These are phyloP conservation scores for Ctenosaura bakeri DNA, from an alignment of 2,797 vertebrate genomes.

Conservation along the genomic window DNA sequence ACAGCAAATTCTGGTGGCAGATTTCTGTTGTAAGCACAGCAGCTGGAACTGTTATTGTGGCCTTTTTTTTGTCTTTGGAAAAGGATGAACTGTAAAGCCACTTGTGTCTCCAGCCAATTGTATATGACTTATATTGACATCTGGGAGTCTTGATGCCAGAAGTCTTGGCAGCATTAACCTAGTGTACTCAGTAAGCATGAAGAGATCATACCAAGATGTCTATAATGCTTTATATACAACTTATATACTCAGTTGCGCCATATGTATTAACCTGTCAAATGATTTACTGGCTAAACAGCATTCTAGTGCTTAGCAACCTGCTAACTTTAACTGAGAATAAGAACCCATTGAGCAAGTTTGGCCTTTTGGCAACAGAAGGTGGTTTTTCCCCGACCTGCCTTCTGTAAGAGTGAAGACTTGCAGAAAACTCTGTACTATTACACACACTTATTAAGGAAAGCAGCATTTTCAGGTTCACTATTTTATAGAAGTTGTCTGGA, in stretches of 20 bases:
- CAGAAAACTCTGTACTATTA: slow-evolving; percentile 69
- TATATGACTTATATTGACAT: slow-evolving; percentile 59
- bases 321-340: slow-evolving; percentile 64
- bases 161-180: slow-evolving; percentile 67
- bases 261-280: slow-evolving; percentile 72
- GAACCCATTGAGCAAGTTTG: slow-evolving; percentile 64
- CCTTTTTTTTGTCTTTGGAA: slow-evolving; percentile 58
- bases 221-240: slow-evolving; percentile 73
- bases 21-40: slow-evolving; percentile 56
- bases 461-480: slow-evolving; percentile 77
- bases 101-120: slow-evolving; percentile 63
- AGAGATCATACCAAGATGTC: slow-evolving; percentile 74
- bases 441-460: slow-evolving; percentile 67
- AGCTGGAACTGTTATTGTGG: slow-evolving; percentile 60
- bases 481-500: slow-evolving; percentile 84
- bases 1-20: slow-evolving; percentile 66
- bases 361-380: slow-evolving; percentile 62
- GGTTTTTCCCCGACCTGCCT: slow-evolving; percentile 65
- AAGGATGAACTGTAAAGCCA: slow-evolving; percentile 58
- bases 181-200: slow-evolving; percentile 77
- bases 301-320: slow-evolving; percentile 69
- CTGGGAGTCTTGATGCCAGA: slow-evolving; percentile 60
- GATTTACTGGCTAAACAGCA: slow-evolving; percentile 72
- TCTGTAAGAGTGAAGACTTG: slow-evolving; percentile 73
- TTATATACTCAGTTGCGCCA: slow-evolving; percentile 67